Percentiles rank a stretch among this genome's conserved stretches.
These are phyloP conservation scores for Gisinianus flammeolus DNA, from an alignment of 2,888 invertebrate species.

Conservation along the genomic window DNA sequence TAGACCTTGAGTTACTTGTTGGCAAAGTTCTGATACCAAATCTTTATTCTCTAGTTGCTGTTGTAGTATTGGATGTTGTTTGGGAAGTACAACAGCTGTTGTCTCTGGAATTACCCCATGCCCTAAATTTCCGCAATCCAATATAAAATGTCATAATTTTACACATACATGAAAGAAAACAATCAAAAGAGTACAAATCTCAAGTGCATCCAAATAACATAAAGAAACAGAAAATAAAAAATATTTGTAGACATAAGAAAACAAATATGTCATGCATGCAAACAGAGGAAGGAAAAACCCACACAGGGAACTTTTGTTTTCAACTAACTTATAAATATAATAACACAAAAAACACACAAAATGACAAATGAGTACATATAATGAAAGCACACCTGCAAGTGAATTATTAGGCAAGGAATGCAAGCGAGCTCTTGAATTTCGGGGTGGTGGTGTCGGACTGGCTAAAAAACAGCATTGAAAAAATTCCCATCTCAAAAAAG, in stretches of 20 bases:
- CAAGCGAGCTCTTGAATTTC: constrained; percentile 61
- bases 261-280: neutral
- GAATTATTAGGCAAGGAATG: constrained; percentile 62
- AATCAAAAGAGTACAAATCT: neutral
- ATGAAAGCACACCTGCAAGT: constrained; percentile 51
- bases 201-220: neutral
- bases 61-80: neutral
- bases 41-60: constrained; percentile 60
- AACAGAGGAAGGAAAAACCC: neutral
- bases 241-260: neutral
- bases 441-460: constrained; percentile 61
- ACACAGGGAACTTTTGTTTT: too few relatives aligned
- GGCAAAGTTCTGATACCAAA: constrained; percentile 76
- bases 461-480: constrained; percentile 39
- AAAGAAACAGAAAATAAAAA: neutral
- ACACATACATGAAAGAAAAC: neutral
- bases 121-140: neutral
- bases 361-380: constrained; percentile 28
- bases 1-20: constrained; percentile 76
- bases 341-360: neutral
- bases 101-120: constrained; percentile 71
- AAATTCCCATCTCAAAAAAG: neutral
- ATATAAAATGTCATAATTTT: too few relatives aligned
- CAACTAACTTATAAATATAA: constrained; percentile 28
- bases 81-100: neutral